phyloP scores from a whole-genome alignment of 2,888 invertebrate genomes.

The Eudemis profundana region DNA sequence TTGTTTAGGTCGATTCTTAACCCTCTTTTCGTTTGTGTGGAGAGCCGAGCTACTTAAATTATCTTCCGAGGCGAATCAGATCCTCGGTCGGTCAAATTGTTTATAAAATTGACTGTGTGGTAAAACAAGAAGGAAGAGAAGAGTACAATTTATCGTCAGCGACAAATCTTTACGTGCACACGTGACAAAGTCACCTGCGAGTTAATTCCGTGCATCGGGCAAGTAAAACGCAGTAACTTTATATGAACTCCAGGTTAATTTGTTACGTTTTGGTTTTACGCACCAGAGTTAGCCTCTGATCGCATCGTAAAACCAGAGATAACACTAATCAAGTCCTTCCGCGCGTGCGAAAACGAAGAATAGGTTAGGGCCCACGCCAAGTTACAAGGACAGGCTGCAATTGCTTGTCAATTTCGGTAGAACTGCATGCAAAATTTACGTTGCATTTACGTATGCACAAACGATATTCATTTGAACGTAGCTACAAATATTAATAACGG shows the following conservation, averaged over 20 bases:
- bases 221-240: background rate
- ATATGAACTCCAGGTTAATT: background rate
- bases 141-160: slow-evolving; percentile 16
- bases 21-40: no score
- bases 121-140: background rate
- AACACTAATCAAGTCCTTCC: slow-evolving; percentile 33
- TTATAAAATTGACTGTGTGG: no score
- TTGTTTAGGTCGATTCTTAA: no score
- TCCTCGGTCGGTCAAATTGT: no score
- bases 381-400: slow-evolving; percentile 1
- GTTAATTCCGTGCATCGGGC: background rate
- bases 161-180: slow-evolving; percentile 11
- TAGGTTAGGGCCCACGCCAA: slow-evolving; percentile 21
- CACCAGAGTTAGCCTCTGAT: slow-evolving; percentile 16
- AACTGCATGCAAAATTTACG: no score
- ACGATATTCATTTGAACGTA: no score
- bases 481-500: no score
- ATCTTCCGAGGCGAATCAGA: no score
- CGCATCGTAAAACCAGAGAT: slow-evolving; percentile 22
- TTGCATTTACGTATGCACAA: no score
- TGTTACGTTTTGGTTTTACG: background rate
- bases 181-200: slow-evolving; percentile 16
- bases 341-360: slow-evolving; percentile 6
- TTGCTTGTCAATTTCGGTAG: background rate
- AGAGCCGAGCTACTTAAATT: no score